A percentile compares a stretch with the other conserved stretches of the same genome.
These are phyloP conservation scores for Eospalax fontanierii DNA, from an alignment of 2,797 vertebrate genomes.

Conservation along the genomic window DNA sequence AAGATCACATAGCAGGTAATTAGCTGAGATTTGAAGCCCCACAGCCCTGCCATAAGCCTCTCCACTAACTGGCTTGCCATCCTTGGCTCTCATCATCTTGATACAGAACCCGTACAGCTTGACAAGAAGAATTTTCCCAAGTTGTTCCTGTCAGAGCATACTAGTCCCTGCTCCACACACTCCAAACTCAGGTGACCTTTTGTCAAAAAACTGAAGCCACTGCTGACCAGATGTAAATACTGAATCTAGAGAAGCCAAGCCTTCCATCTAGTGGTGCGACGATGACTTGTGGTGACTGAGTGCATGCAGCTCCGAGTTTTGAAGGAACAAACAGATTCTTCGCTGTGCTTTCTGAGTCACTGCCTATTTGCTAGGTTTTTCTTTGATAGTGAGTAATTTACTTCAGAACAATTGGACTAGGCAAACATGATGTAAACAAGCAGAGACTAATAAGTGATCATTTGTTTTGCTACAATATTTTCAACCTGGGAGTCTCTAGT, in stretches of 20 bases:
- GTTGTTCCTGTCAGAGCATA: neutral
- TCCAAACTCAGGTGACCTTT: constrained; percentile 16
- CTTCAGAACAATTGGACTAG: neutral
- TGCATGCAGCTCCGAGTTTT: fast-evolving
- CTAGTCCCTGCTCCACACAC: too few relatives aligned
- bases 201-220: neutral
- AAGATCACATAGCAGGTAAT: neutral
- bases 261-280: constrained; percentile 3
- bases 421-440: neutral
- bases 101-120: neutral
- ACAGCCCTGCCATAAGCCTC: neutral
- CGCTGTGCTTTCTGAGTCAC: neutral
- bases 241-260: constrained; percentile 31
- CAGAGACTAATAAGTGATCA: neutral
- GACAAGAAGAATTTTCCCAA: neutral
- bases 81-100: neutral
- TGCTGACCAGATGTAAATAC: neutral
- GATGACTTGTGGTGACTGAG: neutral
- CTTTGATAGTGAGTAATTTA: neutral
- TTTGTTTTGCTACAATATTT: neutral
- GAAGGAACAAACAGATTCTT: constrained; percentile 40
- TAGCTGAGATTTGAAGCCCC: neutral
- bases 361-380: neutral
- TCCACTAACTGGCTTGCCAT: neutral
- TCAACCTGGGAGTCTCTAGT: neutral